Percentiles rank a stretch among this genome's conserved stretches.
Conservation (phyloP, 2,113 vertebrate genomes). For the Oenanthe oenanthe region DNA sequence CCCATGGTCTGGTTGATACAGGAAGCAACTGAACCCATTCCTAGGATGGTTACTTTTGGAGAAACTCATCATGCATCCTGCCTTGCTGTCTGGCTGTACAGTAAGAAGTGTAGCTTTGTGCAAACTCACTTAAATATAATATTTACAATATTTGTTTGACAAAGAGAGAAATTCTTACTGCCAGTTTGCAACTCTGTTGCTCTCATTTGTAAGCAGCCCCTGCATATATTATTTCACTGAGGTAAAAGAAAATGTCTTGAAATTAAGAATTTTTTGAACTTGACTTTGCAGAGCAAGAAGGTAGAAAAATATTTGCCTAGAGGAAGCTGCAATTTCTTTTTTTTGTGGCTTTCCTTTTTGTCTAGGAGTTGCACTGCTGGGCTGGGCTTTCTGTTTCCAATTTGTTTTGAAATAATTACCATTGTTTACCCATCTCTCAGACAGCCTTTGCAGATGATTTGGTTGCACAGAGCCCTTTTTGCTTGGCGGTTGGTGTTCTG, state of each 20-base stretch:
- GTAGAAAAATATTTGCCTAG: background rate
- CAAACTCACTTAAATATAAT: background rate
- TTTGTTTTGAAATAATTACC: constrained; percentile 38
- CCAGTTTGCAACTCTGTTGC: background rate
- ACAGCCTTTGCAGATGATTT: constrained; percentile 17
- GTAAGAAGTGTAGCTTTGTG: background rate
- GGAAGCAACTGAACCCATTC: background rate
- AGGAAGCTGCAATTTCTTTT: background rate
- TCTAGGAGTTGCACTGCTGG: background rate
- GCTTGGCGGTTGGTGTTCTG: constrained; percentile 1
- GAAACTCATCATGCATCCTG: background rate
- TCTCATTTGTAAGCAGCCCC: background rate
- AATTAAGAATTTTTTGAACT: background rate
- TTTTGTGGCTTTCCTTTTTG: constrained; percentile 20
- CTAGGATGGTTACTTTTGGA: background rate
- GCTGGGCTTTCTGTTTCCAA: constrained; percentile 14
- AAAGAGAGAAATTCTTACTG: background rate
- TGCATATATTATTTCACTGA: background rate
- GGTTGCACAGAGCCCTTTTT: constrained; percentile 16
- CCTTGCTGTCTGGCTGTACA: background rate
- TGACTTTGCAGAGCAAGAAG: background rate
- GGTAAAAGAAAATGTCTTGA: background rate
- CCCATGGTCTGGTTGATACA: background rate
- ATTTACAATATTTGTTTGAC: background rate
- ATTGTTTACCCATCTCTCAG: constrained; percentile 32